Base-by-base conservation (phyloP, 2,113 vertebrate species). In the Dasypus novemcinctus region DNA sequence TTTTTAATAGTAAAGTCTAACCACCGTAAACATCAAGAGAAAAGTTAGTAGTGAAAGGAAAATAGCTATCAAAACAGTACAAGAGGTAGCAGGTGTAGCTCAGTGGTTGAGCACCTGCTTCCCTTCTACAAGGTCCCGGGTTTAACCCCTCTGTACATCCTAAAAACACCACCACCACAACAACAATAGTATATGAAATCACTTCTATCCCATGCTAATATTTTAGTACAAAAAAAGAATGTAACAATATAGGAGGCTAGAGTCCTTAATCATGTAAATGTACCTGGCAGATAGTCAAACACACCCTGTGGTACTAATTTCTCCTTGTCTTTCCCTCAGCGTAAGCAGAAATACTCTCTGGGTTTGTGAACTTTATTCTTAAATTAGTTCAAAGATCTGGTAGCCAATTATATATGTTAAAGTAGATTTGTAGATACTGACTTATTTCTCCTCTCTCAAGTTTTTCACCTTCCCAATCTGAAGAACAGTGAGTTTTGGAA, bases 1-100 rank as follows among this genome's bases (percentile, higher is more conserved):
- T n/a, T n/a, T n/a, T n/a, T 95, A 64, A 87, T 88, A 64, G 83
- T 88, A 87, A 64, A 93, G 27, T 59, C 59, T 68, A 81, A 59
- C 31, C 21, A 71, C 36, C 12, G 69, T 75, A 85, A 74, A 93
- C 87, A 31, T 27, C 18, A 74, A 80, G 79, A 61, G 15, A 72
- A 87, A 93, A 61, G n/a, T 43, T 66, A 68, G 80, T 31, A 66
- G n/a, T 93, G 52, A 76, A 64, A 81, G 87, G 52, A 76, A 90
- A 95, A 85, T 43, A 15, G 69, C 78, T 87, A 80, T 66, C 23
- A 76, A 43, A 95, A 83, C 41, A 80, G 23, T 36, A 13, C 64
- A n/a, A 9, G 12, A 49, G 11, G 46, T 49, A 49, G 46, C 46
- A 9, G 46, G 46, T 49, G 11, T 49, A 49, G 46, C 46, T 49